Evolutionary conservation across 2,113 vertebrate genomes (phyloP), one percentile per base, ranked within the genome.

Genomic region (Charadrius vociferus): DNA sequence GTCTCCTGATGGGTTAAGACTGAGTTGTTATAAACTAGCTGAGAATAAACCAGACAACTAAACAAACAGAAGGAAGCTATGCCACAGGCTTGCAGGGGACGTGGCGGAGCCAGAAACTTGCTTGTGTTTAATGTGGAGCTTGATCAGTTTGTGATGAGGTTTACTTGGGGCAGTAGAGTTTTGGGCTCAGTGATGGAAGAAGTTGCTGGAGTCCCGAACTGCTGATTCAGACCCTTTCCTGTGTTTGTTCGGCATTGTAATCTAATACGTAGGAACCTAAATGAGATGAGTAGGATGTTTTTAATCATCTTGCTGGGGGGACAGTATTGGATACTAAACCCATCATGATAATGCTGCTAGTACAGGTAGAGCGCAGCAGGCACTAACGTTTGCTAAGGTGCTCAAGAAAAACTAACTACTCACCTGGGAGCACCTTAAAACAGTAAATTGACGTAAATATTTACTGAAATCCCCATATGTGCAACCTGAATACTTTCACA

Each of bases 141-240:
- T 49, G 63, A 5, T 50, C 3, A 9, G 68, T 92, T 94, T 86
- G 14, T 73, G 45, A 3, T 32, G 67, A 47, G 63, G 17, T 83
- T 88, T 86, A 30, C 50, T 45, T 93, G 85, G 50, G 75, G 47
- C 82, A 63, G 10, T 50, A 32, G 47, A 49, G 85, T 83, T 89
- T 61, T 63, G 63, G 34, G 29, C 37, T 70, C 1, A 0, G 56
- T 56, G 67, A n/a, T 45, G 63, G 52, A 82, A 23, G 88, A 90
- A 77, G 71, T 53, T 96, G 93, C 71, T 94, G 63, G 53, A 95
- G 81, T 88, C 87, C 52, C 4, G 1, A 75, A 66, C 30, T 95
- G 90, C 95, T 96, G 86, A 94, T 95, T 96, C 85, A 94, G 88
- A 92, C 47, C 77, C 47, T 92, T 80, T 80, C 23, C 70, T 7